These are phyloP conservation scores for Micropoecilia bifurca DNA, from an alignment of 2,797 vertebrate genomes.

Conservation along the genomic window DNA sequence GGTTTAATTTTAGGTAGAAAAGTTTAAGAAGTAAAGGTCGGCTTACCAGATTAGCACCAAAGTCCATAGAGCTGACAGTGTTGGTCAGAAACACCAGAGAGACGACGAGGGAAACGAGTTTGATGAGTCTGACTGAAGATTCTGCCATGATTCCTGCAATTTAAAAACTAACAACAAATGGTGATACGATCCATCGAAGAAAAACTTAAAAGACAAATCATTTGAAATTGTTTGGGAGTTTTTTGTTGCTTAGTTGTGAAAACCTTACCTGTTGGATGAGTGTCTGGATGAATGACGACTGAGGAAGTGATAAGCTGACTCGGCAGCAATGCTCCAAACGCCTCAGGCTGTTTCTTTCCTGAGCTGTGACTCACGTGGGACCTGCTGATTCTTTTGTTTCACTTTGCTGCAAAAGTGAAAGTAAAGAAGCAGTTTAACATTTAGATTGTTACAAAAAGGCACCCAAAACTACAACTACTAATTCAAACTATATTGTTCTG, in stretches of 20 bases:
- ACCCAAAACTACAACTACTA: not conserved
- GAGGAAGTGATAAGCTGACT: not conserved
- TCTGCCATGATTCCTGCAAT: conserved; percentile 2
- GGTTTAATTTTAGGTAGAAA: not conserved
- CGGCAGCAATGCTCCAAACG: not conserved
- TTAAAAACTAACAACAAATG: not conserved
- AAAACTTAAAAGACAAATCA: not conserved
- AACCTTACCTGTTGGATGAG: not conserved
- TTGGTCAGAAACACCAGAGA: not conserved
- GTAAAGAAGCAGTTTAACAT: not conserved
- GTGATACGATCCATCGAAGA: not conserved
- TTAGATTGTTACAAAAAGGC: not conserved
- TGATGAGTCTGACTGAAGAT: not conserved
- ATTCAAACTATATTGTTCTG: not conserved
- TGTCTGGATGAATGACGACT: not conserved
- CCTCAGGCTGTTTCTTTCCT: not conserved
- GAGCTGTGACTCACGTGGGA: not conserved
- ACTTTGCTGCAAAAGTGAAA: not conserved
- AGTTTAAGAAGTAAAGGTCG: not conserved
- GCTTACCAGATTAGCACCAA: not conserved
- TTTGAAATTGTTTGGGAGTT: not conserved
- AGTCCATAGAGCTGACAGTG: not conserved
- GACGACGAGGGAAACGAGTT: not conserved
- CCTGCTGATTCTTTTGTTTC: not conserved
- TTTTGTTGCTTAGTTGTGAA: not conserved